A percentile compares a stretch with the other conserved stretches of the same genome.
Evolutionary conservation across 92 coral and sea anemone genomes (phyloP).

Genomic region (Nematostella vectensis): DNA sequence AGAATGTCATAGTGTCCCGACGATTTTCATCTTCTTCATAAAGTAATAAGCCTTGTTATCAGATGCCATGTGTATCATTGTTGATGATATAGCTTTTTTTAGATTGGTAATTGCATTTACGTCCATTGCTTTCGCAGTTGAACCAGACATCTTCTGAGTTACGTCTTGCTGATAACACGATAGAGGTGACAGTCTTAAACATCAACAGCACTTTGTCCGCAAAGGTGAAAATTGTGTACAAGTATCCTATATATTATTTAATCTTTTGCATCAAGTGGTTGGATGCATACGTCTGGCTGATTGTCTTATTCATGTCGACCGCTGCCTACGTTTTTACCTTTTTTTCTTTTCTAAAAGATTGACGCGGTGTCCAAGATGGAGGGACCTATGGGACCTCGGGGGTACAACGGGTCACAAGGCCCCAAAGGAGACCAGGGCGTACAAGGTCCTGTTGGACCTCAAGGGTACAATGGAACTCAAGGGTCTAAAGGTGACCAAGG

Average conservation of each 20-base stretch:
- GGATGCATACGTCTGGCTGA: too few species aligned
- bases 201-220: not conserved
- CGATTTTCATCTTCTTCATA: too few species aligned
- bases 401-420: slow-evolving; percentile 29
- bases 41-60: too few species aligned
- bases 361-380: slow-evolving; percentile 5
- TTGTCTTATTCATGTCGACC: too few species aligned
- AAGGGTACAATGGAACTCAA: slow-evolving; percentile 29
- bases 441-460: slow-evolving; percentile 32
- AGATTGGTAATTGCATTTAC: too few species aligned
- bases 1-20: too few species aligned
- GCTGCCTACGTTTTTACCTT: too few species aligned
- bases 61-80: too few species aligned
- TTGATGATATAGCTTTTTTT: too few species aligned
- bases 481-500: slow-evolving; percentile 29
- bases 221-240: too few species aligned
- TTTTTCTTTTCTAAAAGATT: not conserved
- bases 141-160: not conserved
- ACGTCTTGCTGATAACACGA: not conserved
- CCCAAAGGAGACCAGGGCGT: slow-evolving; percentile 31
- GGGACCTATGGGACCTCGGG: slow-evolving; percentile 16
- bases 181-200: not conserved
- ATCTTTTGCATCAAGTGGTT: too few species aligned
- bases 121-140: not conserved
- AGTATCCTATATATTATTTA: too few species aligned